Base-by-base conservation (phyloP, 2,888 invertebrate genomes). In the Adineta ricciae region DNA sequence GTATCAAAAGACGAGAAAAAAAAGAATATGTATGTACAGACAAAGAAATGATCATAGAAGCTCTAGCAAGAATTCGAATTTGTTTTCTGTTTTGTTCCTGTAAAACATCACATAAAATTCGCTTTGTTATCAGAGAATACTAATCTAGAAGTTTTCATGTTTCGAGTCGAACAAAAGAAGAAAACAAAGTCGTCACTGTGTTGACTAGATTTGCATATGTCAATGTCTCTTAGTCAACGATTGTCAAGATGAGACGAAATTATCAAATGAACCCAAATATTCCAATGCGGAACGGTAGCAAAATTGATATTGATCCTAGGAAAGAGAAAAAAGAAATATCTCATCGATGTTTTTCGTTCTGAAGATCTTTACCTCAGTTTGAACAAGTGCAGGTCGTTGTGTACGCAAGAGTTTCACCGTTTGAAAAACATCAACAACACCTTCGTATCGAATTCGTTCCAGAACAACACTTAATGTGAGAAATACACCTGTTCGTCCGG, bases 391-490 rank as follows among this genome's bases (percentile, higher is more conserved):
- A 87, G 97, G 97, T 88, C 99, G 93, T 91, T 99, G 98, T 87
- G 98, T 97, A 90, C 99, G 94, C 88, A 99, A 92, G 91, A 97
- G 96, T 92, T 98, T 94, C 87, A 97, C 97, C 0, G 97, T 97
- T 92, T 98, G 98, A 94, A 98, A 99, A 89, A 99, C 95, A 92
- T 99, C 99, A n/a, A 99, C 95, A 14, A 97, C 96, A 36, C 97
- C 97, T 91, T 99, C 99, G 90, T 96, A 97, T 91, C 97, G 96
- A 96, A 99, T 97, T 87, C 98, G 93, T 91, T 99, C 99, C 90
- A 99, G 92, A 85, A 99, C 96, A 90, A 98, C 97, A 90, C 97
- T 97, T 87, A 99, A 92, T 0, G 97, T 95, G 88, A 99, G 96
- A 91, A 99, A 99, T 86, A 98, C 98, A 72, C 99, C 99, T 16